Evolutionary conservation across 2,797 vertebrate genomes (phyloP).

Genomic region (Notamacropus eugenii): DNA sequence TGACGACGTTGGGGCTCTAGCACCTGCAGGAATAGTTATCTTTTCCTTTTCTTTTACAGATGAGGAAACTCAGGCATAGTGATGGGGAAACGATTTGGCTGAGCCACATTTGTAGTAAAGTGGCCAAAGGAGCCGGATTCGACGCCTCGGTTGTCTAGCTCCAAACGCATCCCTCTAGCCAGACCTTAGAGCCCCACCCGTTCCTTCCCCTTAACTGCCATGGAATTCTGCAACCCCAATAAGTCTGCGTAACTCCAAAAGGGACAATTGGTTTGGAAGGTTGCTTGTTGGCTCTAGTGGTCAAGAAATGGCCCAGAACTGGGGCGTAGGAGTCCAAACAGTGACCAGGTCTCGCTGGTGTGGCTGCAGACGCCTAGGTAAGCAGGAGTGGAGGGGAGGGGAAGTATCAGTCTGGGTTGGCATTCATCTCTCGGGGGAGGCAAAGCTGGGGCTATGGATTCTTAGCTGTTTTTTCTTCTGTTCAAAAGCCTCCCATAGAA

Average conservation of each 20-base stretch:
- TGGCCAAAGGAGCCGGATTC: too few species aligned
- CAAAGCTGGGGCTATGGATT: not conserved
- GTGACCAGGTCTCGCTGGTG: not conserved
- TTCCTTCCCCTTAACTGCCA: not conserved
- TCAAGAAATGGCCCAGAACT: not conserved
- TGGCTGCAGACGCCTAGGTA: not conserved
- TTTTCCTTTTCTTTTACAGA: not conserved
- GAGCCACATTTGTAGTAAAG: not conserved
- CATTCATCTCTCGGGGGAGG: not conserved
- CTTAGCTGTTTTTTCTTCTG: not conserved
- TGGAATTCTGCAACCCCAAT: not conserved
- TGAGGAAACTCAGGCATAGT: not conserved
- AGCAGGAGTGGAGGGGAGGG: not conserved
- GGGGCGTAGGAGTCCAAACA: not conserved
- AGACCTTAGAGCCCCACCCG: too few species aligned
- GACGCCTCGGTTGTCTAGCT: not conserved
- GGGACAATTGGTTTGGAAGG: not conserved
- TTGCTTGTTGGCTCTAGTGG: not conserved
- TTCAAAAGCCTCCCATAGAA: not conserved
- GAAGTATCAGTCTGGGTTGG: not conserved
- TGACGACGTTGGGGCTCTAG: too few species aligned
- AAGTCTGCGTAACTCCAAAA: constrained; percentile 9
- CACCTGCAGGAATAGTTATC: too few species aligned
- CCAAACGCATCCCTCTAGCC: not conserved
- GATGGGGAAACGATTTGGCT: not conserved